Percentiles rank a stretch among this genome's conserved stretches.
Conservation (phyloP, 2,113 vertebrate species). For the Ardeotis arabs region DNA sequence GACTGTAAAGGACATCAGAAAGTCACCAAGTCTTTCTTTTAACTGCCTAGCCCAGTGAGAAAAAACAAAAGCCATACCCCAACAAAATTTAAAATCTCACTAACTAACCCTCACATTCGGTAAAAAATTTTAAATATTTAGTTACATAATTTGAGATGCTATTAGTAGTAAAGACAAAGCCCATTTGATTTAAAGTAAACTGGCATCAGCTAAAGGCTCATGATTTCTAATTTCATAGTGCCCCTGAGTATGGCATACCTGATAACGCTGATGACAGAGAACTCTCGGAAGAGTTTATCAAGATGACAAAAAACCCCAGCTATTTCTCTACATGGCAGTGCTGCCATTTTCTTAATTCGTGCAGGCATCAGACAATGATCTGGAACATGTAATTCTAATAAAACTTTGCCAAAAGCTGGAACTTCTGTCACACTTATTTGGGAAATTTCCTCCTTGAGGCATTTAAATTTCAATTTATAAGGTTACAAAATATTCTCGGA, state of each 20-base stretch:
- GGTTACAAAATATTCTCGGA: constrained; percentile 57
- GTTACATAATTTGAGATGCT: neutral
- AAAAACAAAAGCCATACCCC: neutral
- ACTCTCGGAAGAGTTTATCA: neutral
- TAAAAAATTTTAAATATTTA: neutral
- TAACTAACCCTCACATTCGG: fast-evolving
- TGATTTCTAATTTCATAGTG: neutral
- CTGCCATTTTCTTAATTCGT: constrained; percentile 33
- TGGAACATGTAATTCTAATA: constrained; percentile 58
- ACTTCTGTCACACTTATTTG: constrained; percentile 62
- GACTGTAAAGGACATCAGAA: neutral
- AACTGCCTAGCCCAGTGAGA: neutral
- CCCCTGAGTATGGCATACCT: neutral
- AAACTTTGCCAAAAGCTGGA: constrained; percentile 62
- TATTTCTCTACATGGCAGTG: neutral
- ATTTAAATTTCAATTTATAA: constrained; percentile 69
- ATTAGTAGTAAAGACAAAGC: neutral
- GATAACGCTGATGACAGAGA: neutral
- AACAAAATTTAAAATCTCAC: neutral
- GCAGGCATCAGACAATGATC: constrained; percentile 30
- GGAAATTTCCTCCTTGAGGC: constrained; percentile 64
- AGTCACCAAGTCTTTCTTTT: neutral
- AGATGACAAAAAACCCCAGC: neutral
- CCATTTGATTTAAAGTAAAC: neutral
- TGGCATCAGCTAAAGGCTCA: neutral